Evolutionary conservation across 37 sponge, comb jelly and placozoan species (phyloP).

Genomic region (Spongia lamella): DNA sequence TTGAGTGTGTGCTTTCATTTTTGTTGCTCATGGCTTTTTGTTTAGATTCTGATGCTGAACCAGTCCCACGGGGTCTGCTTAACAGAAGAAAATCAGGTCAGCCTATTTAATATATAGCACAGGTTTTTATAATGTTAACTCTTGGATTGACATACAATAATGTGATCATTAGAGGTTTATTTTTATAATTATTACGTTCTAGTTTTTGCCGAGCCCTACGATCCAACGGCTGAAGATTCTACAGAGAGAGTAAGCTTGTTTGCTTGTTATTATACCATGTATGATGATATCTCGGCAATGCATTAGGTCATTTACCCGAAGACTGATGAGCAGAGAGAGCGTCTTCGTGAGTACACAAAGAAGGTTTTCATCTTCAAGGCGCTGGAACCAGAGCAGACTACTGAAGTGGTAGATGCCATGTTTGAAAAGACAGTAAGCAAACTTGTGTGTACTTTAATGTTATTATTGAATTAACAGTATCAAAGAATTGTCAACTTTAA

Average conservation of each 20-base stretch:
- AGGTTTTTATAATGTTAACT: too few relatives aligned
- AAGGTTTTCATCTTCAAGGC: constrained; percentile 79
- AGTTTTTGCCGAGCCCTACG: constrained; percentile 82
- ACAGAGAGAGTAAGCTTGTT: constrained; percentile 33
- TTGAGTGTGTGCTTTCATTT: too few relatives aligned
- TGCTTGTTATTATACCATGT: background rate
- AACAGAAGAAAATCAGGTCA: too few relatives aligned
- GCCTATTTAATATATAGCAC: too few relatives aligned
- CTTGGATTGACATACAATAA: too few relatives aligned
- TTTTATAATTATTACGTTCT: too few relatives aligned
- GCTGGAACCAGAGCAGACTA: constrained; percentile 78
- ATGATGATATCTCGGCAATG: background rate
- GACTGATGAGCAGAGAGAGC: constrained; percentile 84
- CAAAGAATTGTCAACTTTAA: background rate
- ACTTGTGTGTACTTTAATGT: background rate
- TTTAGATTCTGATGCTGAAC: too few relatives aligned
- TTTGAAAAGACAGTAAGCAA: constrained; percentile 83
- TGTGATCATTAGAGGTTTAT: too few relatives aligned
- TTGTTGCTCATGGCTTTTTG: too few relatives aligned
- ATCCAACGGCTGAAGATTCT: constrained; percentile 54
- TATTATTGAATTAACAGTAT: background rate
- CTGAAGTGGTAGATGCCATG: constrained; percentile 90
- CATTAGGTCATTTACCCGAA: constrained; percentile 91
- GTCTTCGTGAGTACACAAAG: constrained; percentile 62
- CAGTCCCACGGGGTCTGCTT: too few relatives aligned